Evolutionary conservation across 2,888 invertebrate genomes (phyloP), one percentile per base, ranked within the genome.

Genomic region (Thereva nobilitata): DNA sequence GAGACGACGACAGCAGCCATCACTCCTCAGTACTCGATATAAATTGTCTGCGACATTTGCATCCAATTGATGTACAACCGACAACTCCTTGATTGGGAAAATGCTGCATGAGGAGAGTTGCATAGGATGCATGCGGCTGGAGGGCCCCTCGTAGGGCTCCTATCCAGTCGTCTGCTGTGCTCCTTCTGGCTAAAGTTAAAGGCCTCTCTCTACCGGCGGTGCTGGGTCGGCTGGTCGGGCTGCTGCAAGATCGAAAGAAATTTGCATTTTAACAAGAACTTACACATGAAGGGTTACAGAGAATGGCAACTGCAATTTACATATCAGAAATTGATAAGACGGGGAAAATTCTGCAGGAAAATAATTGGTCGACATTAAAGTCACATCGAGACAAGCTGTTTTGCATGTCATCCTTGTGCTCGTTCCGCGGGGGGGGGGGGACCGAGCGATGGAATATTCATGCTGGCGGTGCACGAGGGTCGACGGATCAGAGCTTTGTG

Each of bases 1-100:
- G 44, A 37, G 45, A 53, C 37, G 38, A 44, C 44, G 53, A n/a
- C 52, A 53, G 42, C 42, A 44, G 44, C 53, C 52, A 53, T 42
- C 52, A 52, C 42, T 41, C 63, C 52, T 34, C 47, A 49, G 45
- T 7, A 38, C 44, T 53, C 70, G 68, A 69, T 71, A 70, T 71
- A 72, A 71, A 72, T 71, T 72, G 71, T 70, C 72, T 71, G 66
- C 71, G 70, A 71, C 70, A 72, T 73, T 73, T 73, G 72, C 72
- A 73, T 73, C 72, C 72, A 72, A 72, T 72, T 72, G 72, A 72
- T 72, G 71, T 71, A 71, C 70, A 70, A 71, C 72, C 71, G 71
- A 72, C 73, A 72, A 64, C 12, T 53, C 52, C 37, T 64, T 64
- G 64, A 64, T 64, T 64, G 64, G 44, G 53, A 57, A 64, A 52